These are phyloP conservation scores for Uloborus plumipes DNA, from an alignment of 2,888 invertebrate genomes.

Conservation along the genomic window DNA sequence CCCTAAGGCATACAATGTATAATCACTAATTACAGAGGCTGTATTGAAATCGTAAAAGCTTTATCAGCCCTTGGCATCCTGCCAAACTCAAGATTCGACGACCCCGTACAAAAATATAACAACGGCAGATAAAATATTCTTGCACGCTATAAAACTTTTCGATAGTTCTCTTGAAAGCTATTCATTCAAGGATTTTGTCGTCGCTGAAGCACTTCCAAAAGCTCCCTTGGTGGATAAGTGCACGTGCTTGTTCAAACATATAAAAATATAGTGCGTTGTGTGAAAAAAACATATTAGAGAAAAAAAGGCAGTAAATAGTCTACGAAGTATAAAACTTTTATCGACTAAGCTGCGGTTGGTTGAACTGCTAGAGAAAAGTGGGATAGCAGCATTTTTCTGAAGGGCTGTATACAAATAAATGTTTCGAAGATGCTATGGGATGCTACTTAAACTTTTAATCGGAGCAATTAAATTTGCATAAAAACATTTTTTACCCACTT, in stretches of 20 bases:
- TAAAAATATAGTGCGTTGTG: constrained; percentile 25
- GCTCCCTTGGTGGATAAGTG: constrained; percentile 35
- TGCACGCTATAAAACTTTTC: constrained; percentile 32
- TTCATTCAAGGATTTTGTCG: constrained; percentile 38
- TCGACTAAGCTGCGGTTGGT: constrained; percentile 39
- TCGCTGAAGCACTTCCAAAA: constrained; percentile 39
- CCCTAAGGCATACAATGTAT: constrained; percentile 15
- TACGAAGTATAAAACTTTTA: constrained; percentile 46
- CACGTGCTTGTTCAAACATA: constrained; percentile 44
- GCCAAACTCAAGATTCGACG: constrained; percentile 34
- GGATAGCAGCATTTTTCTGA: constrained; percentile 1
- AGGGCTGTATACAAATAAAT: constrained; percentile 32
- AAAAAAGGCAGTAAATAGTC: constrained; percentile 14
- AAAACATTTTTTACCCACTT: too few relatives aligned
- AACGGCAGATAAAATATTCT: constrained; percentile 28
- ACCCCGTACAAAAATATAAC: constrained; percentile 25
- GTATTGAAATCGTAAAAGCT: constrained; percentile 32
- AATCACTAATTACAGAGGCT: constrained; percentile 34
- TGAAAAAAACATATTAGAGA: constrained; percentile 21
- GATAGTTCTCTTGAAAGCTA: constrained; percentile 44
- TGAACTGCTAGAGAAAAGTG: constrained; percentile 13
- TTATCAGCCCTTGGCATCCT: constrained; percentile 21
- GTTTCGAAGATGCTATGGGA: too few relatives aligned
- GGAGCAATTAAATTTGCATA: too few relatives aligned
- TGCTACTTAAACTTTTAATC: too few relatives aligned